Base-by-base conservation (phyloP, 2,888 invertebrate genomes). In the Drosophila melanosoma region DNA sequence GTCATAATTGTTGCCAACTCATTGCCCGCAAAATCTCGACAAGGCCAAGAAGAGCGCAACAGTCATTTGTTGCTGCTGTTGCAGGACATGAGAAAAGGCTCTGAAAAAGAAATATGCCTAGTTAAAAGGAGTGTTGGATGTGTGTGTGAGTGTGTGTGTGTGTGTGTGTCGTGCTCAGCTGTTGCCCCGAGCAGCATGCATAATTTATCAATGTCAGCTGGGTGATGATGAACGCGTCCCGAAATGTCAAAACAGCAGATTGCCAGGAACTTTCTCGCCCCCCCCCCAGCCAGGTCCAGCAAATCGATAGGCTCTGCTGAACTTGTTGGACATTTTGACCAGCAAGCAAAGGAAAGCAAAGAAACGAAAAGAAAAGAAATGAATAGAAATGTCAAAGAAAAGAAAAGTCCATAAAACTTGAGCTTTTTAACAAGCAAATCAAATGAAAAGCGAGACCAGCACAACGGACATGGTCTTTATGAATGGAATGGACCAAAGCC, bases 361-460 rank as follows among this genome's bases (percentile, higher is more conserved):
- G 20, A 35, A 58, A 36, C 1, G 26, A 4, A 49, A 48, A 51
- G 52, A 38, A 35, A 66, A 33, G 36, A 29, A 52, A 60, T 20
- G 35, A 58, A 63, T 49, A 11, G 45, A 58, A 45, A 45, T 45
- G 23, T 8, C 15, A 23, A 58, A 42, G 62, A 58, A 75, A 64
- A 76, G 60, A 74, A 76, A 77, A 75, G 81, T 74, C 89, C 88
- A 90, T 90, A 86, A 87, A 90, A 88, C 87, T 87, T 89, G 84
- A 88, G 87, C 87, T 87, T 87, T 88, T 88, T 83, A 87, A 86
- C 87, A 88, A 90, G 82, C 81, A 88, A 83, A 83, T 82, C 89
- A 82, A 86, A 87, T 84, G 82, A 88, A 88, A 86, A 72, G 76
- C 72, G 56, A 72, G 59, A 54, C 67, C 51, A 63, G 54, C 63